phyloP scores from a whole-genome alignment of 2,888 invertebrate species.

The Teinopalpus imperialis region DNA sequence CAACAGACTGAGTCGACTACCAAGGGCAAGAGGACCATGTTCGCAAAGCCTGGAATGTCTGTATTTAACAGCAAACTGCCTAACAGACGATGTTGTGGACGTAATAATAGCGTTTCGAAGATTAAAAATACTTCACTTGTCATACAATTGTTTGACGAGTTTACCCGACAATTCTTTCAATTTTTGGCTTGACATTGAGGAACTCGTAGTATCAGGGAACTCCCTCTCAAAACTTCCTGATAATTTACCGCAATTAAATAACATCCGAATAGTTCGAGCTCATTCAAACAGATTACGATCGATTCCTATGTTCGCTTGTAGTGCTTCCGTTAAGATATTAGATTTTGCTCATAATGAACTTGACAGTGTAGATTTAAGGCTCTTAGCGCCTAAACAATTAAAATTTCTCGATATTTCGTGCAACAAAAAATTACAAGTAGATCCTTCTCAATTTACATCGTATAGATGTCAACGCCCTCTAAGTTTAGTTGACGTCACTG shows the following conservation, averaged over 20 bases:
- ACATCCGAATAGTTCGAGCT: slow-evolving; percentile 88
- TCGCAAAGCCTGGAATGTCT: slow-evolving; percentile 85
- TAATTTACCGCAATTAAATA: slow-evolving; percentile 86
- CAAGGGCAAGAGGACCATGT: slow-evolving; percentile 82
- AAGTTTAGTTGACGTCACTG: slow-evolving; percentile 92
- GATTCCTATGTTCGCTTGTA: slow-evolving; percentile 89
- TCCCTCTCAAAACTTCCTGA: slow-evolving; percentile 88
- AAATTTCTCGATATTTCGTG: slow-evolving; percentile 93
- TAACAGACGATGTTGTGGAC: slow-evolving; percentile 86
- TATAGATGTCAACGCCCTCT: slow-evolving; percentile 90
- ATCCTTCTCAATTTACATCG: slow-evolving; percentile 90
- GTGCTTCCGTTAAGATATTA: slow-evolving; percentile 87
- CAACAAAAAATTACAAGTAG: slow-evolving; percentile 90
- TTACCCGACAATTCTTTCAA: slow-evolving; percentile 88
- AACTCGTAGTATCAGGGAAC: slow-evolving; percentile 91
- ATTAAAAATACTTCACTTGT: slow-evolving; percentile 87
- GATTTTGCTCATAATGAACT: slow-evolving; percentile 93
- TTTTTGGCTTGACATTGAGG: slow-evolving; percentile 91
- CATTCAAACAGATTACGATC: slow-evolving; percentile 90
- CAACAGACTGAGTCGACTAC: slow-evolving; percentile 87
- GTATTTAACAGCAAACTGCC: slow-evolving; percentile 89
- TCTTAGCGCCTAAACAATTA: slow-evolving; percentile 89
- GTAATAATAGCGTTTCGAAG: slow-evolving; percentile 85
- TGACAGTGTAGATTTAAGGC: slow-evolving; percentile 88
- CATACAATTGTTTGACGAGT: slow-evolving; percentile 88